These are phyloP conservation scores for Gopherus evgoodei DNA, from an alignment of 2,113 vertebrate genomes.

Conservation along the genomic window DNA sequence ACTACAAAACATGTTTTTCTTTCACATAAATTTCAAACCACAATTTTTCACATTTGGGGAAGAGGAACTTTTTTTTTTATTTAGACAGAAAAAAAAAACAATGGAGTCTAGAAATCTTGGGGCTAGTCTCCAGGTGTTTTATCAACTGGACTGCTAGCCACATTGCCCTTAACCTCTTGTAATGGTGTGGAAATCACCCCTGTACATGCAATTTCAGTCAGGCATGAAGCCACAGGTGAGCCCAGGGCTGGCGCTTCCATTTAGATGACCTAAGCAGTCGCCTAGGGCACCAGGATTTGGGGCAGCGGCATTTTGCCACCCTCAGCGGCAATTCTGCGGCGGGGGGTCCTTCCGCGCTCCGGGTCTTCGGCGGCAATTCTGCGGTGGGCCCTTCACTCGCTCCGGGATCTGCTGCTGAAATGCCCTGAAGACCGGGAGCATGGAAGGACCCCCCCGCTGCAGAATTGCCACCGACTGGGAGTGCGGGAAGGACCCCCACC, in stretches of 20 bases:
- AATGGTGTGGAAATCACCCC: neutral
- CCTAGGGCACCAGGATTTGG: too few species aligned
- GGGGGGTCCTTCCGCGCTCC: too few species aligned
- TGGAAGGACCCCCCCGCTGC: too few species aligned
- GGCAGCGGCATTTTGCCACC: too few species aligned
- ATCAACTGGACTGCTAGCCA: slow-evolving; percentile 68
- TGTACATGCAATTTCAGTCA: neutral
- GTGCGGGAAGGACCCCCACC: too few species aligned
- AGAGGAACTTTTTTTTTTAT: slow-evolving; percentile 51
- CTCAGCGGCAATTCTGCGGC: too few species aligned
- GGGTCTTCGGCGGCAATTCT: too few species aligned
- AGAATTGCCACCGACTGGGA: too few species aligned
- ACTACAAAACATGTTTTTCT: slow-evolving; percentile 44
- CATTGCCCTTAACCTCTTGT: slow-evolving; percentile 41
- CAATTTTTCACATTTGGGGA: slow-evolving; percentile 45
- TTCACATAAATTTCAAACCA: slow-evolving; percentile 30
- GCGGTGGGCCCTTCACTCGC: too few species aligned
- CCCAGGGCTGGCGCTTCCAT: neutral
- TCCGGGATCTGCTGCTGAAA: too few species aligned
- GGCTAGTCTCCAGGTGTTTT: slow-evolving; percentile 62
- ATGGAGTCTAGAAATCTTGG: slow-evolving; percentile 67
- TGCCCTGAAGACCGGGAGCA: too few species aligned
- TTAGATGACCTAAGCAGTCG: too few species aligned
- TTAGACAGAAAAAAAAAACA: slow-evolving; percentile 69
- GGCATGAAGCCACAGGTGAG: neutral